A percentile compares a stretch with the other conserved stretches of the same genome.
Evolutionary conservation across 1,140 invertebrate genomes (phyloP).

Genomic region (Heliconius himera): DNA sequence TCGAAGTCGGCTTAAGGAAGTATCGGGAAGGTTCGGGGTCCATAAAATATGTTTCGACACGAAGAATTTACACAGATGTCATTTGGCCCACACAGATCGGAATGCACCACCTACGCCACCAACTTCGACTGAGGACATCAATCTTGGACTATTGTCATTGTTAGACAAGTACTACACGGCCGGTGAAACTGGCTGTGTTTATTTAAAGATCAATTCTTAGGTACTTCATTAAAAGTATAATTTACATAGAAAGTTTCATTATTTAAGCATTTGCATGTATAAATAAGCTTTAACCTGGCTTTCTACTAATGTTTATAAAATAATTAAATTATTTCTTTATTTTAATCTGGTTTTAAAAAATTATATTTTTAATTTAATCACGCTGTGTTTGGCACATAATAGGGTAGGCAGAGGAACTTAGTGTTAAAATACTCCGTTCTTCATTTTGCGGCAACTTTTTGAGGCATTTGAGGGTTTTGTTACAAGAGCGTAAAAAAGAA

Average conservation of each 20-base stretch:
- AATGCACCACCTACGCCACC: constrained; percentile 66
- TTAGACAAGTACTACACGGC: constrained; percentile 40
- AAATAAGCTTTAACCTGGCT: not conserved
- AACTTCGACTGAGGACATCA: constrained; percentile 45
- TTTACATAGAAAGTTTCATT: constrained; percentile 8
- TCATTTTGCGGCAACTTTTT: too few relatives aligned
- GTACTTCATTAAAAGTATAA: not conserved
- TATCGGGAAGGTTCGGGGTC: constrained; percentile 27
- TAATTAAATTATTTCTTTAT: not conserved
- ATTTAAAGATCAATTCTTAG: constrained; percentile 19
- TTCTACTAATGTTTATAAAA: constrained; percentile 6
- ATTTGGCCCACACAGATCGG: constrained; percentile 62
- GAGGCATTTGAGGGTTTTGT: too few relatives aligned
- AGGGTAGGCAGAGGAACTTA: too few relatives aligned
- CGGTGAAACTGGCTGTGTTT: constrained; percentile 37
- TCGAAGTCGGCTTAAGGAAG: constrained; percentile 45
- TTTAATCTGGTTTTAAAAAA: too few relatives aligned
- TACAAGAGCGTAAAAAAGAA: too few relatives aligned
- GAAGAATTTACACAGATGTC: constrained; percentile 63
- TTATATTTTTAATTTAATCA: too few relatives aligned
- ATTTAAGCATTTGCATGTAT: not conserved
- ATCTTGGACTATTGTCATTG: constrained; percentile 58
- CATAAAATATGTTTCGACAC: constrained; percentile 58
- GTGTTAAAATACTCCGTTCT: too few relatives aligned
- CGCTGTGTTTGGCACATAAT: too few relatives aligned